Percentiles rank a stretch among this genome's conserved stretches.
phyloP scores from a whole-genome alignment of 1,140 invertebrate genomes.

The Dryas iulia region DNA sequence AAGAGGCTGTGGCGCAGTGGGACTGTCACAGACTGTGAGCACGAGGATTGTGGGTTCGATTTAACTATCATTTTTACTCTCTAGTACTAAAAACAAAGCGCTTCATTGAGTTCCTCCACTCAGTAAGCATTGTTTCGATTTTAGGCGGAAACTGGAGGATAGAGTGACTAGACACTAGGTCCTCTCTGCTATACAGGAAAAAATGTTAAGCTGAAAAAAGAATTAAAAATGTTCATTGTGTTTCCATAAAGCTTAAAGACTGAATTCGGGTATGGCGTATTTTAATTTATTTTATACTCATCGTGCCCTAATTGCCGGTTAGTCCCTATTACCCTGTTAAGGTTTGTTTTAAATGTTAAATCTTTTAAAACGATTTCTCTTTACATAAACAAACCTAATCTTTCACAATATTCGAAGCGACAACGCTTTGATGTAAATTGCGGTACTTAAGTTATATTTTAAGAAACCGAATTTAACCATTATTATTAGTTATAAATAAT shows the following conservation, averaged over 20 bases:
- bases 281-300: background rate
- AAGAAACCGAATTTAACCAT: background rate
- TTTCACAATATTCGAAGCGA: background rate
- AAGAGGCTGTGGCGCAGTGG: too few relatives aligned
- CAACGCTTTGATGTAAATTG: background rate
- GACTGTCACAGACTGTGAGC: too few relatives aligned
- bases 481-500: background rate
- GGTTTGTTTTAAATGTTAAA: slow-evolving; percentile 5
- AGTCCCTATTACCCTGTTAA: slow-evolving; percentile 7
- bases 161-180: too few relatives aligned
- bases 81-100: too few relatives aligned
- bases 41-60: too few relatives aligned
- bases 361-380: slow-evolving; percentile 9
- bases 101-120: too few relatives aligned
- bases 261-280: background rate
- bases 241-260: background rate
- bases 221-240: background rate
- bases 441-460: background rate
- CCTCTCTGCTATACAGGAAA: too few relatives aligned
- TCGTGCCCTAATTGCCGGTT: slow-evolving; percentile 1
- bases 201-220: too few relatives aligned
- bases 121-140: too few relatives aligned
- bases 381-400: background rate
- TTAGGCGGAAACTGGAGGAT: too few relatives aligned
- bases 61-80: too few relatives aligned